Evolutionary conservation across 37 sponge, comb jelly and placozoan species (phyloP).

Genomic region (Beroe ovata): DNA sequence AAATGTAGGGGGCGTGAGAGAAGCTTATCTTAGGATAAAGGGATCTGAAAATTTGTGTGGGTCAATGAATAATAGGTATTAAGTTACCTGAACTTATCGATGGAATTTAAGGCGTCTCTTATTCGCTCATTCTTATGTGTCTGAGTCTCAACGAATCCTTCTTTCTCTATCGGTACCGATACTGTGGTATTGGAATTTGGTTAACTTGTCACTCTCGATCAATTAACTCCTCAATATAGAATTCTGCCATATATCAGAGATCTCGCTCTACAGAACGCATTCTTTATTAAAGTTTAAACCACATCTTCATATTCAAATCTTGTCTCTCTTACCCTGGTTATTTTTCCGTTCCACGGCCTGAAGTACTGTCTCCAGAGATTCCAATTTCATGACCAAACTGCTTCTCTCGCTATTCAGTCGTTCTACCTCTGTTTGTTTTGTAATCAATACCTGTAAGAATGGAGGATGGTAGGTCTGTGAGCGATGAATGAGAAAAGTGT

Average conservation of each 20-base stretch:
- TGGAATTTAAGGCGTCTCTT: conserved; percentile 73
- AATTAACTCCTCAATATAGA: no score
- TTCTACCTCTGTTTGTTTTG: conserved; percentile 86
- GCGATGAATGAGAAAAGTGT: no score
- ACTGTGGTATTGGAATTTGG: not conserved
- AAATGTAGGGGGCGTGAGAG: no score
- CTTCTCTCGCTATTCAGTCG: conserved; percentile 76
- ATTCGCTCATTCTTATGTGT: conserved; percentile 61
- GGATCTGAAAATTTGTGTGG: no score
- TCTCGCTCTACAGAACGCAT: no score
- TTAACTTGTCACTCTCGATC: no score
- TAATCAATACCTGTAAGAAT: conserved; percentile 77
- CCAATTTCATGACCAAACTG: conserved; percentile 76
- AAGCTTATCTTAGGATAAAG: no score
- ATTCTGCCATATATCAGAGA: no score
- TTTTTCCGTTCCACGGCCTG: conserved; percentile 29
- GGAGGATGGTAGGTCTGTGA: no score
- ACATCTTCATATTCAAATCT: no score
- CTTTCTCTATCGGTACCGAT: conserved; percentile 24
- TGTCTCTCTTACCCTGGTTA: not conserved
- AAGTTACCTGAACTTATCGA: conserved; percentile 78
- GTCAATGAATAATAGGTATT: no score
- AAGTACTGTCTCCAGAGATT: conserved; percentile 47
- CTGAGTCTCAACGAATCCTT: conserved; percentile 1
- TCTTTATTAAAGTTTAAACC: no score